Percentiles rank a stretch among this genome's conserved stretches.
phyloP scores from a whole-genome alignment of 1,140 invertebrate species.

The Bombus huntii region DNA sequence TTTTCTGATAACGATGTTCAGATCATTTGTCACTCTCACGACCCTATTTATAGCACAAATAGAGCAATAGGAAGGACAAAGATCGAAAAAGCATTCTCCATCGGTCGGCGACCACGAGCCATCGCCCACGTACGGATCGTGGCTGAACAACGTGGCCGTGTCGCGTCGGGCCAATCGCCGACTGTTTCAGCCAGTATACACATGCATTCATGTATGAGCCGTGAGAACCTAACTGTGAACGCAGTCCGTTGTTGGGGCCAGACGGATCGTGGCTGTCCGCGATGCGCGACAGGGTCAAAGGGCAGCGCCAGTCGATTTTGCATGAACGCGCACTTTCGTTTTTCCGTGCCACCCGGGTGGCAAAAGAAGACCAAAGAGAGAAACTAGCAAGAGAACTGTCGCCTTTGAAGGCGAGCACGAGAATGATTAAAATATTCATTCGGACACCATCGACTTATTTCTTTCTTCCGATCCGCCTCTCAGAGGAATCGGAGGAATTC shows the following conservation, averaged over 20 bases:
- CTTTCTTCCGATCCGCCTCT: too few species aligned
- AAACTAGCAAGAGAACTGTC: too few species aligned
- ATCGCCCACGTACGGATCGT: conserved; percentile 60
- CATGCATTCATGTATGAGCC: conserved; percentile 77
- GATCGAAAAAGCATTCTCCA: conserved; percentile 30
- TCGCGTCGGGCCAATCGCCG: conserved; percentile 55
- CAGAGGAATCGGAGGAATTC: too few species aligned
- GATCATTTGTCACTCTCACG: too few species aligned
- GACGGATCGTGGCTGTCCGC: conserved; percentile 56
- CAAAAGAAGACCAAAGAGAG: not conserved
- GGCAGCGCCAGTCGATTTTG: conserved; percentile 73
- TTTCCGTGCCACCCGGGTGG: conserved; percentile 62
- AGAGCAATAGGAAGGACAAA: not conserved
- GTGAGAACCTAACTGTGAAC: conserved; percentile 81
- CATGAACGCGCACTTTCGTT: conserved; percentile 75
- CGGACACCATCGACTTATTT: too few species aligned
- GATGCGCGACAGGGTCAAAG: conserved; percentile 70
- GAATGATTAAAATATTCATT: too few species aligned
- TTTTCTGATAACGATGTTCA: too few species aligned
- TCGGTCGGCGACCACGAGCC: conserved; percentile 26
- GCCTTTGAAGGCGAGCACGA: too few species aligned
- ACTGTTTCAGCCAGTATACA: conserved; percentile 55
- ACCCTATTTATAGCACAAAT: too few species aligned
- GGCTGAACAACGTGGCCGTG: conserved; percentile 35
- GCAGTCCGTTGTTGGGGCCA: conserved; percentile 70